Conservation (phyloP, 2,888 invertebrate genomes). For the Listrodromus nycthemerus region DNA sequence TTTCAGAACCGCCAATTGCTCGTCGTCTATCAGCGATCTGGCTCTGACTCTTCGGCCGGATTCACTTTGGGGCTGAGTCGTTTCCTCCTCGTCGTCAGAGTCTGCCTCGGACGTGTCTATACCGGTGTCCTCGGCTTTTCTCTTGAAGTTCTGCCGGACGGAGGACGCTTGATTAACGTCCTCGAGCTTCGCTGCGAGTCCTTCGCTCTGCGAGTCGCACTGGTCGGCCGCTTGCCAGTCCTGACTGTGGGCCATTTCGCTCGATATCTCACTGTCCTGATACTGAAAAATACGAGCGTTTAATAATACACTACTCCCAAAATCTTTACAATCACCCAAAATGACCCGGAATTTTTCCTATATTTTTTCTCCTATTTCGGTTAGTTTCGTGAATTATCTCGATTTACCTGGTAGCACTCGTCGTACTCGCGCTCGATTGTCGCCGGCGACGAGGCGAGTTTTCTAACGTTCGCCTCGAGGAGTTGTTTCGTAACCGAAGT, state of each 20-base stretch:
- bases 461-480: slow-evolving; percentile 89
- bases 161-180: slow-evolving; percentile 85
- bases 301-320: no score
- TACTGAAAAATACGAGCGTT: slow-evolving; percentile 84
- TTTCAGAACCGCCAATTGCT: slow-evolving; percentile 95
- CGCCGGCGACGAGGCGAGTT: slow-evolving; percentile 87
- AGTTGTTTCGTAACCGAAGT: slow-evolving; percentile 91
- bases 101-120: slow-evolving; percentile 77
- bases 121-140: slow-evolving; percentile 73
- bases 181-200: slow-evolving; percentile 91
- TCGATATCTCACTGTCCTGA: slow-evolving; percentile 87
- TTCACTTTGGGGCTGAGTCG: slow-evolving; percentile 84
- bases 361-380: background rate
- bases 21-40: slow-evolving; percentile 96
- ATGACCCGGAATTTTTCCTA: background rate
- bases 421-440: slow-evolving; percentile 81
- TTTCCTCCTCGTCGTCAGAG: slow-evolving; percentile 86
- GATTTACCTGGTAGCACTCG: slow-evolving; percentile 80
- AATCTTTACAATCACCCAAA: no score
- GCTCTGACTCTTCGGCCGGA: slow-evolving; percentile 93
- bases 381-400: background rate
- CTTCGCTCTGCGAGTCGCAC: slow-evolving; percentile 87
- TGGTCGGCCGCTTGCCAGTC: slow-evolving; percentile 81
- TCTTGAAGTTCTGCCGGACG: slow-evolving; percentile 71
- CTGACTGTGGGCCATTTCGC: slow-evolving; percentile 79